Evolutionary conservation across 1,140 invertebrate species (phyloP).

Genomic region (Calephelis virginiensis): DNA sequence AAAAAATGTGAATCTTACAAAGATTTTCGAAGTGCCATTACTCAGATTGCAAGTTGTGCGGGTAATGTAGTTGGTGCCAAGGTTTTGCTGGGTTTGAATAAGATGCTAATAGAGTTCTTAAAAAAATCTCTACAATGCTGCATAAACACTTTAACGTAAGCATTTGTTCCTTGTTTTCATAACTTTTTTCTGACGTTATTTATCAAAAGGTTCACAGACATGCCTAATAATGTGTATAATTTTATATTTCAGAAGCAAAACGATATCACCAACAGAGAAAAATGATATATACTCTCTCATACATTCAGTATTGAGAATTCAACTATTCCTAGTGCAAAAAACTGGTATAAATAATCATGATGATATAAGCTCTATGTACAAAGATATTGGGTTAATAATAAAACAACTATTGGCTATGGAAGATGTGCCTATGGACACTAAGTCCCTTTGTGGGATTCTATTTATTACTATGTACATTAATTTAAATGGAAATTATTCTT

Average conservation of each 20-base stretch:
- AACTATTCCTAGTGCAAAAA: slow-evolving; percentile 55
- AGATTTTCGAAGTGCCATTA: slow-evolving; percentile 34
- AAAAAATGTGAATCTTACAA: slow-evolving; percentile 29
- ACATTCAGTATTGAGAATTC: slow-evolving; percentile 46
- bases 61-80: slow-evolving; percentile 50
- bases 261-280: slow-evolving; percentile 55
- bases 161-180: slow-evolving; percentile 2
- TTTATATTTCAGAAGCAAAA: slow-evolving; percentile 41
- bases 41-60: slow-evolving; percentile 42
- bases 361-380: slow-evolving; percentile 32
- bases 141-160: slow-evolving; percentile 43
- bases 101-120: slow-evolving; percentile 39
- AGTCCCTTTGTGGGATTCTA: slow-evolving; percentile 59
- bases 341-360: slow-evolving; percentile 23
- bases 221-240: not conserved
- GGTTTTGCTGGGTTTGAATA: slow-evolving; percentile 40
- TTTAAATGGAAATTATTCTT: slow-evolving; percentile 44
- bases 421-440: slow-evolving; percentile 66
- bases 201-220: no score
- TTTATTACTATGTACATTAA: slow-evolving; percentile 45
- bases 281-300: slow-evolving; percentile 55
- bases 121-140: slow-evolving; percentile 40
- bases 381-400: slow-evolving; percentile 36
- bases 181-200: no score
- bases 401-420: slow-evolving; percentile 45